A percentile compares a stretch with the other conserved stretches of the same genome.
phyloP scores from a whole-genome alignment of 2,797 vertebrate species.

The Oryzias dopingdopingensis region DNA sequence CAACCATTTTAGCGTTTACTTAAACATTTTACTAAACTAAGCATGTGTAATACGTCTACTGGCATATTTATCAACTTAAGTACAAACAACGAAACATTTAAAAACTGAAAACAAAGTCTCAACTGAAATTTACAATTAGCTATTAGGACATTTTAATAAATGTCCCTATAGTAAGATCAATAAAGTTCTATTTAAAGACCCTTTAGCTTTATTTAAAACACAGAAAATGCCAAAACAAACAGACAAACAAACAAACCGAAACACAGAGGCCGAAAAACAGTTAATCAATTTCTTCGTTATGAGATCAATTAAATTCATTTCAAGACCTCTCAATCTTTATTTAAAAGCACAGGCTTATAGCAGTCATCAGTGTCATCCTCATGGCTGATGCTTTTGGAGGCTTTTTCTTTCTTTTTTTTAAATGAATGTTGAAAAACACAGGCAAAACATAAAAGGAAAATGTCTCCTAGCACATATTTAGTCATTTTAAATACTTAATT shows the following conservation, averaged over 20 bases:
- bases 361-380: slow-evolving; percentile 34
- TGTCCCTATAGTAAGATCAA: no score
- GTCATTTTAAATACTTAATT: no score
- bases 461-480: no score
- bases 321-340: slow-evolving; percentile 8
- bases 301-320: no score
- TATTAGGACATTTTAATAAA: no score
- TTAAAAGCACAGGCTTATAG: slow-evolving; percentile 23
- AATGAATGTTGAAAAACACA: slow-evolving; percentile 13
- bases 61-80: not conserved
- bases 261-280: not conserved
- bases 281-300: not conserved
- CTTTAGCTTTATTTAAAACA: not conserved
- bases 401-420: slow-evolving; percentile 1
- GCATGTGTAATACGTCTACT: not conserved
- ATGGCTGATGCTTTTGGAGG: slow-evolving; percentile 17
- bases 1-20: no score
- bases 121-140: not conserved
- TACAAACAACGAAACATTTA: not conserved
- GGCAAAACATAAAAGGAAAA: not conserved
- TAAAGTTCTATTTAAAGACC: no score
- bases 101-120: not conserved
- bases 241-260: no score
- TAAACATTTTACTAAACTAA: not conserved
- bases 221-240: slow-evolving; percentile 1